Evolutionary conservation across 35 echinoderm and acorn worm genomes (phyloP).

Genomic region (Lytechinus variegatus): DNA sequence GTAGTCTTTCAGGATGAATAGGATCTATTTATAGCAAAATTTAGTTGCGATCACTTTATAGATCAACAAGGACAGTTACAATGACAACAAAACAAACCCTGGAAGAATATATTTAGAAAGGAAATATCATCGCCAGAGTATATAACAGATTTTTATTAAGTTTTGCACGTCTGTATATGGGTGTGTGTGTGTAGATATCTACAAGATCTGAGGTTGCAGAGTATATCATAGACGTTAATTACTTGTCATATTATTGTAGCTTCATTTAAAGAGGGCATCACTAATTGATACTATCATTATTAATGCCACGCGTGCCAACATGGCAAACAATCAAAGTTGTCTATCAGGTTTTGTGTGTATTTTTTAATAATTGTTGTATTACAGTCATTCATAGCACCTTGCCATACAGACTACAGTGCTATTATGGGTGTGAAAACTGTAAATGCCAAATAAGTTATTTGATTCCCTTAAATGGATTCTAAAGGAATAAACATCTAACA

Average conservation of each 20-base stretch:
- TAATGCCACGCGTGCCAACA: conserved; percentile 13
- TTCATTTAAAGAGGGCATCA: not conserved
- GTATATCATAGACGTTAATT: not conserved
- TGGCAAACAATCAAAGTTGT: not conserved
- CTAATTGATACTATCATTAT: not conserved
- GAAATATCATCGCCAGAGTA: not conserved
- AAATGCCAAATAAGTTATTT: not conserved
- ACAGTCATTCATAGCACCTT: not conserved
- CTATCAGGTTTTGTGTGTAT: not conserved
- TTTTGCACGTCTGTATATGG: no score
- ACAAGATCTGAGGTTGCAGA: not conserved
- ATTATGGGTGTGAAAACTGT: not conserved
- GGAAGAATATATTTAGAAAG: not conserved
- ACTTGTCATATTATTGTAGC: conserved; percentile 15
- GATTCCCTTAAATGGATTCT: not conserved
- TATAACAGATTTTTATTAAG: no score
- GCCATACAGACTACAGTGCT: no score
- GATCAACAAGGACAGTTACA: not conserved
- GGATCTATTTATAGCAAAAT: not conserved
- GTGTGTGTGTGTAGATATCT: not conserved
- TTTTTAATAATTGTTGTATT: not conserved
- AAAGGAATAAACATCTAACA: not conserved
- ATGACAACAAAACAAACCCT: conserved; percentile 18
- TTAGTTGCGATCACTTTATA: not conserved
- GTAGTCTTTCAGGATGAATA: not conserved